Percentiles rank a stretch among this genome's conserved stretches.
These are phyloP conservation scores for Sceloporus undulatus DNA, from an alignment of 2,113 vertebrate species.

Conservation along the genomic window DNA sequence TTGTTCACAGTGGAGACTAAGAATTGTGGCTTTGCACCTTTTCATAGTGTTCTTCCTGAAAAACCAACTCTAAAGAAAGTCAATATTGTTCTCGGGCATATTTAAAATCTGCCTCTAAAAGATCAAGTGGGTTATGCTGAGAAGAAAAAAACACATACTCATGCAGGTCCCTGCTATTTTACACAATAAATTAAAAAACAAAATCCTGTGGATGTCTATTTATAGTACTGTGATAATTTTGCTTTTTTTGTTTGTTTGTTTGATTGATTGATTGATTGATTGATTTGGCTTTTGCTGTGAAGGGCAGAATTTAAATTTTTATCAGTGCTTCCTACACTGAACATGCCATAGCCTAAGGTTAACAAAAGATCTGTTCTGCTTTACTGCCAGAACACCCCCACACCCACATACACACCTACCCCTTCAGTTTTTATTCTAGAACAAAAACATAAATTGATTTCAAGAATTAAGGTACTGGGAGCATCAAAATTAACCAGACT, in stretches of 20 bases:
- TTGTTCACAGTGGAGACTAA: background rate
- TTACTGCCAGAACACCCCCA: slow-evolving; percentile 21
- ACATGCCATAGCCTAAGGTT: slow-evolving; percentile 49
- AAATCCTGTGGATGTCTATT: too few species aligned
- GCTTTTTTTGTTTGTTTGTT: too few species aligned
- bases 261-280: background rate
- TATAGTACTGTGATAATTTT: too few species aligned
- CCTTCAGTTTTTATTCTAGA: slow-evolving; percentile 41
- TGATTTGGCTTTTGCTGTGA: background rate
- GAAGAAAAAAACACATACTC: background rate
- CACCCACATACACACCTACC: background rate
- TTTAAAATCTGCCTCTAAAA: background rate
- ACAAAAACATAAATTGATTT: slow-evolving; percentile 39
- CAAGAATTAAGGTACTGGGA: slow-evolving; percentile 47
- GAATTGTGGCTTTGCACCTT: background rate
- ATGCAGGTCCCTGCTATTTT: too few species aligned
- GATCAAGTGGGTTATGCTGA: background rate
- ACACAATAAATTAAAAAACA: too few species aligned
- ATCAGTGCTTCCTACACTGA: slow-evolving; percentile 36
- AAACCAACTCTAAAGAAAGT: background rate
- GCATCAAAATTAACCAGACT: slow-evolving; percentile 29
- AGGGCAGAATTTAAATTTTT: background rate
- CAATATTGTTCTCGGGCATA: too few species aligned
- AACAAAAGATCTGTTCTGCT: slow-evolving; percentile 59
- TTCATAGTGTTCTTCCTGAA: background rate